Percentiles rank a stretch among this genome's conserved stretches.
Evolutionary conservation across 1,140 invertebrate genomes (phyloP).

Genomic region (Caenorhabditis briggsae): DNA sequence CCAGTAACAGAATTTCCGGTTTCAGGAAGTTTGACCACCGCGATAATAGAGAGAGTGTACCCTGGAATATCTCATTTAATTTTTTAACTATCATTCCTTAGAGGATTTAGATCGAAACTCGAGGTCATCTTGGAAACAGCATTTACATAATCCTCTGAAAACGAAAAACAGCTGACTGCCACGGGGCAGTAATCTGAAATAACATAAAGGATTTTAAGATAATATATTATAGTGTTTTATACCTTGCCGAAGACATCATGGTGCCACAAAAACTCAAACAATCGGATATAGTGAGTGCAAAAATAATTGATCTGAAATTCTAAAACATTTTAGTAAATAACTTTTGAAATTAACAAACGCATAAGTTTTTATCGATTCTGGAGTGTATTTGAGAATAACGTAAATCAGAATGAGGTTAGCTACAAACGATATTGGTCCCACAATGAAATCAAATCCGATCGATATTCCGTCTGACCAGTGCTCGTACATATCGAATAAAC

Average conservation of each 20-base stretch:
- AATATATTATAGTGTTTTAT: not conserved
- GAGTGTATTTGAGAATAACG: not conserved
- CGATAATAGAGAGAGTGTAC: no score
- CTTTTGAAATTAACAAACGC: not conserved
- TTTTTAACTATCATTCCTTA: not conserved
- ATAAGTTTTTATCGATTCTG: not conserved
- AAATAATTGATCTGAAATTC: not conserved
- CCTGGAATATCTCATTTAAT: not conserved
- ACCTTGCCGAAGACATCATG: not conserved
- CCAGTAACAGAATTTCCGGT: no score
- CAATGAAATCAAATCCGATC: not conserved
- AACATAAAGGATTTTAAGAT: no score
- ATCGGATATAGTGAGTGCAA: not conserved
- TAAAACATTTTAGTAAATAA: no score
- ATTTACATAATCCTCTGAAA: not conserved
- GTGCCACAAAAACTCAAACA: not conserved
- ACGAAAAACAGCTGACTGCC: not conserved
- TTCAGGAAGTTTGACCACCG: no score
- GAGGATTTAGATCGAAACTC: not conserved
- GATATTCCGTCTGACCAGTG: not conserved
- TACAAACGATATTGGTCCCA: not conserved
- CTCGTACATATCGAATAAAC: not conserved
- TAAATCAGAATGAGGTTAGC: not conserved
- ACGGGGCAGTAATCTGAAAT: not conserved
- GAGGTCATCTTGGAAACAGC: not conserved